These are phyloP conservation scores for Galeopsomyia nigrocyanea DNA, from an alignment of 2,888 invertebrate genomes.

Conservation along the genomic window DNA sequence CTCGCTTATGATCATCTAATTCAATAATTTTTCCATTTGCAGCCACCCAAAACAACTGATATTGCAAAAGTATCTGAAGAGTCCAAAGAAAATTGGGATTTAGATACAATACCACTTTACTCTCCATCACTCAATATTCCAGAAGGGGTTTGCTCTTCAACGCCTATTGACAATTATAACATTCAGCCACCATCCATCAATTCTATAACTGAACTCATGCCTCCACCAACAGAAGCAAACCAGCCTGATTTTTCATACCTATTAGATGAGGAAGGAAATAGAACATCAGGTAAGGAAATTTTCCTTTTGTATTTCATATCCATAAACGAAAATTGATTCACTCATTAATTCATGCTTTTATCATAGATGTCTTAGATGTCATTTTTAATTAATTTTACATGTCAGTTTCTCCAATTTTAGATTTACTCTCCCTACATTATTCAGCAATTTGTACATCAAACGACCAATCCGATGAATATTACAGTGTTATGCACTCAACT, in stretches of 20 bases:
- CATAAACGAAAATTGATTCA: background rate
- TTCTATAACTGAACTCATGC: slow-evolving; percentile 60
- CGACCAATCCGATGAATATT: slow-evolving; percentile 60
- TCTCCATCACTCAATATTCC: slow-evolving; percentile 53
- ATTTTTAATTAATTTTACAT: slow-evolving; percentile 45
- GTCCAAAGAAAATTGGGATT: slow-evolving; percentile 66
- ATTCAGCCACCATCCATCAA: slow-evolving; percentile 54
- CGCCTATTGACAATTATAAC: slow-evolving; percentile 52
- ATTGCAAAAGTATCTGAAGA: slow-evolving; percentile 60
- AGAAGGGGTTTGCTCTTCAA: slow-evolving; percentile 51
- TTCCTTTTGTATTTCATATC: slow-evolving; percentile 7
- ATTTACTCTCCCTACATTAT: slow-evolving; percentile 64
- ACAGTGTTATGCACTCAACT: slow-evolving; percentile 60
- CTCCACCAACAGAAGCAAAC: slow-evolving; percentile 56
- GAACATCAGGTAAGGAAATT: slow-evolving; percentile 62
- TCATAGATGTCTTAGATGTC: slow-evolving; percentile 19
- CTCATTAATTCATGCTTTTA: slow-evolving; percentile 17
- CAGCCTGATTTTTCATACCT: slow-evolving; percentile 71
- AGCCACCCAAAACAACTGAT: slow-evolving; percentile 58
- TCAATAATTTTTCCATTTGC: slow-evolving; percentile 29
- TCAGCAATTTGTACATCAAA: slow-evolving; percentile 59
- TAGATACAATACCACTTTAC: slow-evolving; percentile 57
- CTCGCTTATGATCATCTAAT: background rate
- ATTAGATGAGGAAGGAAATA: slow-evolving; percentile 71
- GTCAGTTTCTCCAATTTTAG: slow-evolving; percentile 53